These are phyloP conservation scores for Arctia plantaginis DNA, from an alignment of 2,888 invertebrate genomes.

Conservation along the genomic window DNA sequence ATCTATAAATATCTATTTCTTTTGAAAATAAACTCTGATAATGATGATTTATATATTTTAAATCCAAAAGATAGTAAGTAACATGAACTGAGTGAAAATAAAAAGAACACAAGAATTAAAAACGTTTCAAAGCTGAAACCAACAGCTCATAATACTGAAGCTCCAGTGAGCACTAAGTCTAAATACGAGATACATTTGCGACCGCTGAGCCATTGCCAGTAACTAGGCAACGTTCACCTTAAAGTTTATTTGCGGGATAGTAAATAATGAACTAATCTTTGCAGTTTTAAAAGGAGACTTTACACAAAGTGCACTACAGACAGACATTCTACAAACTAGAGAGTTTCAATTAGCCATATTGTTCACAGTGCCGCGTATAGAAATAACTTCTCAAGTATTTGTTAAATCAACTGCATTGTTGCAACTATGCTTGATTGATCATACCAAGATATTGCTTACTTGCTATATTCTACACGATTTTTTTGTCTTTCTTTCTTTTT, in stretches of 20 bases:
- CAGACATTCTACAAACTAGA: not conserved
- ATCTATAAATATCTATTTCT: too few species aligned
- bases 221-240: conserved; percentile 11
- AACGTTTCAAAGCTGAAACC: not conserved
- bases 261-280: conserved; percentile 11
- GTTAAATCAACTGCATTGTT: not conserved
- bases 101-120: too few species aligned
- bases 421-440: not conserved
- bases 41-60: too few species aligned
- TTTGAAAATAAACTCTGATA: too few species aligned
- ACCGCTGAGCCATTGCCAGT: conserved; percentile 11
- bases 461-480: too few species aligned
- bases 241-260: conserved; percentile 5
- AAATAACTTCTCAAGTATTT: not conserved
- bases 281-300: conserved; percentile 1
- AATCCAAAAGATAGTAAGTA: too few species aligned
- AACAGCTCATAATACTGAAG: not conserved
- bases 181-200: conserved; percentile 11
- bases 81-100: too few species aligned
- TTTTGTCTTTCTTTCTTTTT: too few species aligned
- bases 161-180: not conserved
- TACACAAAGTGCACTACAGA: not conserved
- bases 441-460: not conserved
- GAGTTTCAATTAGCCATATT: conserved; percentile 3
- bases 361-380: not conserved